Evolutionary conservation across 2,797 vertebrate species (phyloP).

Genomic region (Tarsius wallacei): DNA sequence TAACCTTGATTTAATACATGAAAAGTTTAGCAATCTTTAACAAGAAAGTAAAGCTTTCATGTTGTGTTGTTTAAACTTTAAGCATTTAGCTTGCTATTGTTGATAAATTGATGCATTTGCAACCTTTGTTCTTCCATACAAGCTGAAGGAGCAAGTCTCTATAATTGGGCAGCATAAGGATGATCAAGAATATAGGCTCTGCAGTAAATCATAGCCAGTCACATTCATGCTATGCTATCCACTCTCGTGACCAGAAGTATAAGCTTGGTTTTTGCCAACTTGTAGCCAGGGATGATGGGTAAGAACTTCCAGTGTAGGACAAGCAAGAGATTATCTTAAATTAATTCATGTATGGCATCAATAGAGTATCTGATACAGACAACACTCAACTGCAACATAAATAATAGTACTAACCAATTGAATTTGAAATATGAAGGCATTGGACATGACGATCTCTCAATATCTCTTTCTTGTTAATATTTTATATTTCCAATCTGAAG

Average conservation of each 20-base stretch:
- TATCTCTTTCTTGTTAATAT: fast-evolving
- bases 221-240: fast-evolving
- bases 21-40: background rate
- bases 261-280: background rate
- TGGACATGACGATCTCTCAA: background rate
- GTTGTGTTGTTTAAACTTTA: background rate
- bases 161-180: no score
- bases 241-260: no score
- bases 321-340: background rate
- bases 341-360: background rate
- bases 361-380: background rate
- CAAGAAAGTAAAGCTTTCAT: background rate
- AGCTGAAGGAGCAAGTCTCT: background rate
- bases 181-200: background rate
- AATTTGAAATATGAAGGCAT: background rate
- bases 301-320: background rate
- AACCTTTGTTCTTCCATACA: background rate
- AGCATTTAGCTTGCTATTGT: background rate
- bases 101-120: background rate
- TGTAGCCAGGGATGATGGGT: background rate
- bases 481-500: background rate
- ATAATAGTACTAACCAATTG: background rate
- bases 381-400: background rate
- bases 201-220: no score
- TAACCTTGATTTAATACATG: background rate